Evolutionary conservation across 2,113 vertebrate genomes (phyloP).

Genomic region (Vidua chalybeata): DNA sequence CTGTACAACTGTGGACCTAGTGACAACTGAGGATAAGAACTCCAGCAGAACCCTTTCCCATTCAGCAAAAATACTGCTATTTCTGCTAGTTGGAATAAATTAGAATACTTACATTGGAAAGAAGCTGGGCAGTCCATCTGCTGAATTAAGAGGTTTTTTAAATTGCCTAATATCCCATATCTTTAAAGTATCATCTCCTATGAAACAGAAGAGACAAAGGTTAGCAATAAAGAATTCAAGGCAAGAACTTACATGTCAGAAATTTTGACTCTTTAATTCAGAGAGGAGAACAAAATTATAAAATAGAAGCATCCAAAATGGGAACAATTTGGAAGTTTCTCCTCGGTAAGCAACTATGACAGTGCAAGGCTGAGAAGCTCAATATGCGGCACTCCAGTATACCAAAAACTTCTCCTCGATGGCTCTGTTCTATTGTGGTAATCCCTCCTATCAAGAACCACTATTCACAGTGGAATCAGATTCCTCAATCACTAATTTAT

Average conservation of each 20-base stretch:
- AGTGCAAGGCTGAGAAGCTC: neutral
- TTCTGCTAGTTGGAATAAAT: neutral
- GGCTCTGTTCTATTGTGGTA: neutral
- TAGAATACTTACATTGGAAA: slow-evolving; percentile 88
- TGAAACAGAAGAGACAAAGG: neutral
- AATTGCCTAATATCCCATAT: slow-evolving; percentile 97
- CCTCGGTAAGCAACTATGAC: neutral
- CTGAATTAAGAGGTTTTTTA: slow-evolving; percentile 87
- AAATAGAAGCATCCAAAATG: neutral
- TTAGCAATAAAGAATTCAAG: neutral
- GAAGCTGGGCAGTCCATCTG: slow-evolving; percentile 82
- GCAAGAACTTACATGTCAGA: neutral
- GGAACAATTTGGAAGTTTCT: neutral
- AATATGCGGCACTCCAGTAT: neutral
- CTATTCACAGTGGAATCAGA: neutral
- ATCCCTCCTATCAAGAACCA: neutral
- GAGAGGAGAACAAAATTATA: neutral
- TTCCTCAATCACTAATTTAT: neutral
- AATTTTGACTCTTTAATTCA: neutral
- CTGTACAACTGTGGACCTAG: neutral
- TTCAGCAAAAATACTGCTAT: neutral
- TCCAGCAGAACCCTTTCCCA: accelerated
- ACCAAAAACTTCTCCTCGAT: neutral
- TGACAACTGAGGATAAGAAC: neutral
- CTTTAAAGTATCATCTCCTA: slow-evolving; percentile 96